Conservation (phyloP, 1,140 invertebrate species). For the Chymomyza costata region DNA sequence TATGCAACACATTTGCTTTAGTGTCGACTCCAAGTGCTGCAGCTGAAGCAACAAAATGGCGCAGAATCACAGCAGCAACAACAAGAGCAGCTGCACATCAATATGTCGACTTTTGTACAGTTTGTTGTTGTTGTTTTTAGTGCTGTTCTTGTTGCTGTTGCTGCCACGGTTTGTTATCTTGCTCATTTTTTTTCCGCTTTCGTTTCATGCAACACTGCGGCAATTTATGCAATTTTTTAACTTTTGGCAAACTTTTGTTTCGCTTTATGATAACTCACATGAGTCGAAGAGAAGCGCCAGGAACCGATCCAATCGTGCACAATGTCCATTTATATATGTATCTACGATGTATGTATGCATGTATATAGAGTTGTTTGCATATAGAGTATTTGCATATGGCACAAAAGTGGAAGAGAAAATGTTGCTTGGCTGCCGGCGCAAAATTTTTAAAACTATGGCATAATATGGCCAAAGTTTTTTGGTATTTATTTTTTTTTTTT, state of each 20-base stretch:
- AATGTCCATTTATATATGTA: conserved; percentile 63
- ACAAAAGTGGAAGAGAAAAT: conserved; percentile 42
- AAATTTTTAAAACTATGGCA: conserved; percentile 37
- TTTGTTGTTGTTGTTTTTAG: conserved; percentile 6
- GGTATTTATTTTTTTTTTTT: conserved; percentile 13
- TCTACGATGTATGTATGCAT: no score
- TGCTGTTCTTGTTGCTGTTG: conserved; percentile 12
- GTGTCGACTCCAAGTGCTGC: no score
- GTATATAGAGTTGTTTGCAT: no score
- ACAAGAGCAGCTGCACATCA: conserved; percentile 13
- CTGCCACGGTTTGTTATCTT: no score
- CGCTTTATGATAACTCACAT: conserved; percentile 39
- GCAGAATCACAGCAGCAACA: conserved; percentile 35
- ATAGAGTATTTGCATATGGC: conserved; percentile 65
- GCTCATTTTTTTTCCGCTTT: conserved; percentile 10
- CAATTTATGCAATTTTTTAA: conserved; percentile 55
- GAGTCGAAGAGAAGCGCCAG: background rate
- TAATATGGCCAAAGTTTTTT: conserved; percentile 43
- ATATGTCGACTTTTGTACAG: conserved; percentile 45
- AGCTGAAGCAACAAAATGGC: background rate
- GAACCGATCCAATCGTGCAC: conserved; percentile 61
- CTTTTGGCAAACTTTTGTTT: conserved; percentile 55
- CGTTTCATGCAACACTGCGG: conserved; percentile 22
- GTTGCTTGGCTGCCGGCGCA: conserved; percentile 3
- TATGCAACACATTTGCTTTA: conserved; percentile 18